These are phyloP conservation scores for Copsychus sechellarum DNA, from an alignment of 2,113 vertebrate genomes.

Conservation along the genomic window DNA sequence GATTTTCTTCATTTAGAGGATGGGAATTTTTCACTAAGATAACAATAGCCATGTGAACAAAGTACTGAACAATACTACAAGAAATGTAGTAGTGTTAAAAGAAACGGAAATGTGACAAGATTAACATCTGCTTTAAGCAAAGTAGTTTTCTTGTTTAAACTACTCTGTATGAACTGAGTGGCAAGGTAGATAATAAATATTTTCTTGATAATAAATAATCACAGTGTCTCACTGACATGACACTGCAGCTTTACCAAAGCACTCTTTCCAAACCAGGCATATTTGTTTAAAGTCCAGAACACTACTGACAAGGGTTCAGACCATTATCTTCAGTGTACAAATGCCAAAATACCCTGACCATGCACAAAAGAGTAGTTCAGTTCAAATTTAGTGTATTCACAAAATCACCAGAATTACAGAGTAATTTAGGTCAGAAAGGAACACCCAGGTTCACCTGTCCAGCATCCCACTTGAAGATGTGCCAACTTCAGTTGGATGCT, in stretches of 20 bases:
- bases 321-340: not conserved
- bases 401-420: not conserved
- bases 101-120: not conserved
- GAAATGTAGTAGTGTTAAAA: not conserved
- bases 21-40: not conserved
- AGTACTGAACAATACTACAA: not conserved
- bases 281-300: not conserved
- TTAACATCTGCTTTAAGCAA: not conserved
- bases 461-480: not conserved
- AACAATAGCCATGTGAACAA: not conserved
- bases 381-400: not conserved
- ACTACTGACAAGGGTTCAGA: not conserved
- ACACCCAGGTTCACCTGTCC: not conserved
- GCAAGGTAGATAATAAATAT: not conserved
- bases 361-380: not conserved
- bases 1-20: not conserved
- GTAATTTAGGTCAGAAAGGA: not conserved
- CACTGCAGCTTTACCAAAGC: not conserved
- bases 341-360: not conserved
- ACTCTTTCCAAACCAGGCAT: not conserved
- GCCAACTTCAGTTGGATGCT: not conserved
- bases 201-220: not conserved
- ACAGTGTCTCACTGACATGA: not conserved
- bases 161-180: not conserved
- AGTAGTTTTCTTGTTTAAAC: not conserved